Conservation (phyloP, 2,888 invertebrate species). For the Apodemia duryi region DNA sequence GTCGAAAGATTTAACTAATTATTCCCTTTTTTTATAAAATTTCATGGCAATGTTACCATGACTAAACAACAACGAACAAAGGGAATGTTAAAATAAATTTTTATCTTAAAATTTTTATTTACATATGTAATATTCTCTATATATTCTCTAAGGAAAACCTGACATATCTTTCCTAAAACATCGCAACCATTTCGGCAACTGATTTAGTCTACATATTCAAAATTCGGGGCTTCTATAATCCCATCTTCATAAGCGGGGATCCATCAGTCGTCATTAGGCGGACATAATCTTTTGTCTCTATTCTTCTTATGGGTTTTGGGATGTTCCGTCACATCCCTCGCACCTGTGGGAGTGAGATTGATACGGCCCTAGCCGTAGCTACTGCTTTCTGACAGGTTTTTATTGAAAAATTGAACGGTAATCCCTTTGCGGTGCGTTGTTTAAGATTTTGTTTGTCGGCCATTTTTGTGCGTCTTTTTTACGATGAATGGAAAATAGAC, state of each 20-base stretch:
- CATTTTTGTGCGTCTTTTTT: constrained; percentile 35
- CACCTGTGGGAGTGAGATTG: constrained; percentile 69
- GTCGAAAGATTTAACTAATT: too few relatives aligned
- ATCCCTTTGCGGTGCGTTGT: constrained; percentile 54
- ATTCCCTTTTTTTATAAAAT: too few relatives aligned
- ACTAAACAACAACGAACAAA: too few relatives aligned
- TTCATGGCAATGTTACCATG: too few relatives aligned
- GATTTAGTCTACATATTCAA: constrained; percentile 55
- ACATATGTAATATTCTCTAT: background rate
- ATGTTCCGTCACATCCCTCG: constrained; percentile 30
- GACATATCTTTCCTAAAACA: constrained; percentile 38
- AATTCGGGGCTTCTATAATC: constrained; percentile 56
- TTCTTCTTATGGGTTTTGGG: constrained; percentile 22
- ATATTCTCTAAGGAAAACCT: constrained; percentile 32
- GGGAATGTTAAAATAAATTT: too few relatives aligned
- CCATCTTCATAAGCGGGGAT: constrained; percentile 61
- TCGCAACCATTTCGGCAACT: constrained; percentile 43
- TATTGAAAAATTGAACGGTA: constrained; percentile 76
- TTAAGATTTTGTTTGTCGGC: constrained; percentile 47
- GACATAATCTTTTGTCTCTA: constrained; percentile 43
- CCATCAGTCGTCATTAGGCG: constrained; percentile 74
- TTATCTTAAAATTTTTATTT: too few relatives aligned
- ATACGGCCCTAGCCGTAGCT: constrained; percentile 50
- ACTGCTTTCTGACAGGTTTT: constrained; percentile 61
- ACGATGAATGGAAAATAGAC: constrained; percentile 34